phyloP scores from a whole-genome alignment of 2,888 invertebrate species.

The Pediacus dermestoides region DNA sequence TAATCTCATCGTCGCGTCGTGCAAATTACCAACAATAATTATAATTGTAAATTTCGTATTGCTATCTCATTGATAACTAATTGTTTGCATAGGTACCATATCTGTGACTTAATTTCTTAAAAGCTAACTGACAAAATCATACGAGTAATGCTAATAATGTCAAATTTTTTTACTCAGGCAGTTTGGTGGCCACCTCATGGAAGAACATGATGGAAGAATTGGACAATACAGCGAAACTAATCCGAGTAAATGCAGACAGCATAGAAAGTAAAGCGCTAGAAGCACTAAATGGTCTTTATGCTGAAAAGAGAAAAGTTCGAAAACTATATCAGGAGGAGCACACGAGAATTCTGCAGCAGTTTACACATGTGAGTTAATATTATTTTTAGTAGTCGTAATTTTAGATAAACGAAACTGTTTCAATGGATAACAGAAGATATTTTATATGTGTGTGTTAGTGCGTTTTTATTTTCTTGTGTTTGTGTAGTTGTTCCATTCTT shows the following conservation, averaged over 20 bases:
- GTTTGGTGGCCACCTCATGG: conserved; percentile 71
- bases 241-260: conserved; percentile 81
- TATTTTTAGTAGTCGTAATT: conserved; percentile 15
- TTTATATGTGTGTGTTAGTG: no score
- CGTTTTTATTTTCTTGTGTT: no score
- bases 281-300: conserved; percentile 72
- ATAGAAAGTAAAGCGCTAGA: conserved; percentile 80
- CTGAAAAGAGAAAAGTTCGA: conserved; percentile 82
- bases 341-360: conserved; percentile 74
- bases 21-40: no score
- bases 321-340: conserved; percentile 90
- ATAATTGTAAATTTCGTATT: no score
- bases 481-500: no score
- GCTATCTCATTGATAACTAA: no score
- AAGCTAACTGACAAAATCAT: no score
- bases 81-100: no score
- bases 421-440: no score
- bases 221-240: conserved; percentile 77
- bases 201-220: conserved; percentile 84
- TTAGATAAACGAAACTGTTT: conserved; percentile 11
- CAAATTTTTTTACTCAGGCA: conserved; percentile 51
- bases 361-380: conserved; percentile 65
- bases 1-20: no score
- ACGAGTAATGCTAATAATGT: no score
- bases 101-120: no score